These are phyloP conservation scores for Caenorhabditis auriculariae DNA, from an alignment of 2,888 invertebrate species.

Conservation along the genomic window DNA sequence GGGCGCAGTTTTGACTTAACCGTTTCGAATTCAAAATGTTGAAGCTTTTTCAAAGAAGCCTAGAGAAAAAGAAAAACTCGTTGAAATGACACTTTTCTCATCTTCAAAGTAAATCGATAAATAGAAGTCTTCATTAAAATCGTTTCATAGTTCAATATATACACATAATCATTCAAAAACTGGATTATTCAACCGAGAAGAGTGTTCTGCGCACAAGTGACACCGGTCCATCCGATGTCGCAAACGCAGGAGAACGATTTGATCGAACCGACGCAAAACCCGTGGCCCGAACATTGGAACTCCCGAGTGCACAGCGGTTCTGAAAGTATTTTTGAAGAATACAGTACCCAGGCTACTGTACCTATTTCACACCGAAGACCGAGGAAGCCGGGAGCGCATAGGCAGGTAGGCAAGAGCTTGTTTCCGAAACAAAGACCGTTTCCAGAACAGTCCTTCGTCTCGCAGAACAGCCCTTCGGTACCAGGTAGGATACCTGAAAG, in stretches of 20 bases:
- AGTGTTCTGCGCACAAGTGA: slow-evolving; percentile 72
- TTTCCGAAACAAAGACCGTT: slow-evolving; percentile 46
- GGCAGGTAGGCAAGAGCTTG: slow-evolving; percentile 35
- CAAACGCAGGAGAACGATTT: slow-evolving; percentile 67
- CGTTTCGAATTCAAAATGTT: too few relatives aligned
- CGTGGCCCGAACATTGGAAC: slow-evolving; percentile 47
- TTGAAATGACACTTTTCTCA: too few relatives aligned
- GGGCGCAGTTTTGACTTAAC: too few relatives aligned
- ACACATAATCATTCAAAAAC: slow-evolving; percentile 1
- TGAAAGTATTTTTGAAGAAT: background rate
- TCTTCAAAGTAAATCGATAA: too few relatives aligned
- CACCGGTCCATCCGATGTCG: slow-evolving; percentile 88
- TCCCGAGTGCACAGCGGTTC: slow-evolving; percentile 48
- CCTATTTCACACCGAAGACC: slow-evolving; percentile 50
- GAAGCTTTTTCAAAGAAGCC: too few relatives aligned
- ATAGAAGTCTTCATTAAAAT: too few relatives aligned
- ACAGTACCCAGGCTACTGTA: background rate
- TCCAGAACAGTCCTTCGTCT: slow-evolving; percentile 40
- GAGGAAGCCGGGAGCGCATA: slow-evolving; percentile 50
- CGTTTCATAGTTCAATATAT: slow-evolving; percentile 5
- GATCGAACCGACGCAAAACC: slow-evolving; percentile 42
- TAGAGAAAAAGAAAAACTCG: too few relatives aligned
- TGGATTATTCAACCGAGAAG: slow-evolving; percentile 6
- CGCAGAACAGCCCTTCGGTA: slow-evolving; percentile 32
- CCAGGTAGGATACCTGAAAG: slow-evolving; percentile 27